phyloP scores from a whole-genome alignment of 2,113 vertebrate species.

The Alligator mississippiensis region DNA sequence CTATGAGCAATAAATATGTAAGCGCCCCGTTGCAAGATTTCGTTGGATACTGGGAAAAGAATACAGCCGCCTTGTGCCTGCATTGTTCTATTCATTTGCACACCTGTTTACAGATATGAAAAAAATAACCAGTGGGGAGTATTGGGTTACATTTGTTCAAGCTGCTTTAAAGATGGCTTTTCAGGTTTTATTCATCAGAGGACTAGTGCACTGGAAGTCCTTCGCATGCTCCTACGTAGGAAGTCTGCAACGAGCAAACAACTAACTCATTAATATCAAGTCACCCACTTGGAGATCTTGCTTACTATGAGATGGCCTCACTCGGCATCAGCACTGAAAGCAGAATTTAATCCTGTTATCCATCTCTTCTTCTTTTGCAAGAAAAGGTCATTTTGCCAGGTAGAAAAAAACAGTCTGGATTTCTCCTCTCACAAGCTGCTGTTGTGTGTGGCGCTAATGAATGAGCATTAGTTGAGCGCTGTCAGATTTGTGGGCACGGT shows the following conservation, averaged over 20 bases:
- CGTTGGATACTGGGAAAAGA: constrained; percentile 52
- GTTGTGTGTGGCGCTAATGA: not conserved
- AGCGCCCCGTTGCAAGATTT: constrained; percentile 49
- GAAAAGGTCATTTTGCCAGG: not conserved
- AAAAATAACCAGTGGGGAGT: not conserved
- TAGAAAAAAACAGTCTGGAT: not conserved
- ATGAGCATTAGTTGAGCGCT: not conserved
- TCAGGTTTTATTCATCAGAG: constrained; percentile 40
- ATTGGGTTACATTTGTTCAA: constrained; percentile 44
- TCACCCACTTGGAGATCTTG: not conserved
- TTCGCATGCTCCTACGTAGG: not conserved
- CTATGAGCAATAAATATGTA: constrained; percentile 63
- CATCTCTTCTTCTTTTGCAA: not conserved
- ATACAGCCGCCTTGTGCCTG: constrained; percentile 40
- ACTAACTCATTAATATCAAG: not conserved
- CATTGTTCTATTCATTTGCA: constrained; percentile 74
- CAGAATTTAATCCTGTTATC: not conserved
- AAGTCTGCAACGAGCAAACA: not conserved
- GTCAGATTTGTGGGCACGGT: rapidly evolving
- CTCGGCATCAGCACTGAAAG: not conserved
- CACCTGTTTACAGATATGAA: constrained; percentile 72
- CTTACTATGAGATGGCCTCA: not conserved
- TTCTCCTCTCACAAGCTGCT: not conserved
- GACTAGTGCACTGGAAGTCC: not conserved
- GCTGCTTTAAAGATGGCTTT: constrained; percentile 25